A percentile compares a stretch with the other conserved stretches of the same genome.
phyloP scores from a whole-genome alignment of 2,888 invertebrate species.

The Pinctada fucata region DNA sequence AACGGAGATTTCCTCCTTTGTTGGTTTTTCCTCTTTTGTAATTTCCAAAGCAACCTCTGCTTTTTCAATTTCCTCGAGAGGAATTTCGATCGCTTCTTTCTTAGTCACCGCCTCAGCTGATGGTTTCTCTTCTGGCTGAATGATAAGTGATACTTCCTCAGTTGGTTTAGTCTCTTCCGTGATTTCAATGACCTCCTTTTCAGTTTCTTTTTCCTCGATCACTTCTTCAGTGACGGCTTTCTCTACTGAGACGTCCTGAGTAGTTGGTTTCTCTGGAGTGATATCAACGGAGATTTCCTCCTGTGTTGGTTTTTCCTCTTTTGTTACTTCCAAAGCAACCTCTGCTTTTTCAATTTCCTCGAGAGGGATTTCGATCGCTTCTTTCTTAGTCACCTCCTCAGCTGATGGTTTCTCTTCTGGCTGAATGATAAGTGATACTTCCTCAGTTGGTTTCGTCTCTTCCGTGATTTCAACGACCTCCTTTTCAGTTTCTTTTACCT shows the following conservation, averaged over 20 bases:
- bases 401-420: no score
- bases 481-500: no score
- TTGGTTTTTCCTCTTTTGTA: slow-evolving; percentile 44
- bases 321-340: no score
- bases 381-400: no score
- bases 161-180: slow-evolving; percentile 4
- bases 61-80: no score
- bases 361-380: no score
- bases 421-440: no score
- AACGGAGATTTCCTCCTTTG: slow-evolving; percentile 73
- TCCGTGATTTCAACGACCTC: no score
- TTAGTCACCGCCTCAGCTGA: background rate
- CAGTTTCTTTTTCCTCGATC: slow-evolving; percentile 7
- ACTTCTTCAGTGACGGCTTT: background rate
- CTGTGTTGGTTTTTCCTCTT: slow-evolving; percentile 5
- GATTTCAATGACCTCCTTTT: slow-evolving; percentile 8
- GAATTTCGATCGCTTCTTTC: slow-evolving; percentile 9
- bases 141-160: background rate
- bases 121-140: background rate
- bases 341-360: no score
- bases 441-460: no score
- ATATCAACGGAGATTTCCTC: background rate
- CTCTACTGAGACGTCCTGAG: background rate
- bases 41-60: slow-evolving; percentile 29
- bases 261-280: slow-evolving; percentile 38